Evolutionary conservation across 2,888 invertebrate genomes (phyloP), one percentile per base, ranked within the genome.

Genomic region (Melanostoma scalare): DNA sequence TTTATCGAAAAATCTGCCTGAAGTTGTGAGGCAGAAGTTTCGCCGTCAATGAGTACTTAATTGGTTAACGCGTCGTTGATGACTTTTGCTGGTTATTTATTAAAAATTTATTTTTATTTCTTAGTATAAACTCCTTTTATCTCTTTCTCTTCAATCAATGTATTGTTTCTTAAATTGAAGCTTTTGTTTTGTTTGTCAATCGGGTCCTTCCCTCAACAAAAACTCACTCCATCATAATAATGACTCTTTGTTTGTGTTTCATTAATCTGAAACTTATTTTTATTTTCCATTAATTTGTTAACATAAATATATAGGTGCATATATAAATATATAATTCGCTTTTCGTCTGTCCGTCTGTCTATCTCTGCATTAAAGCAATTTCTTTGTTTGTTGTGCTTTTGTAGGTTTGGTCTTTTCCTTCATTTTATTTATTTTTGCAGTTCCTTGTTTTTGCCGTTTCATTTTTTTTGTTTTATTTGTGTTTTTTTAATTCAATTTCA

Each of bases 401-500:
- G 75, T 72, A 61, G 79, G 56, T 85, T 20, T 79, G 46, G 67
- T 40, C 53, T 78, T 63, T 61, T 71, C 82, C 84, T 86, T 48
- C 71, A 60, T 77, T 46, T 61, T 68, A 44, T 52, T 38, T 68
- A 75, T 85, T 81, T 52, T 75, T 60, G 50, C 69, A 48, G 35
- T 68, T 81, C 52, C 50, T 58, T 56, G 58, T 76, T 69, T 31
- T 48, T 20, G 20, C 20, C 20, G 20, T 20, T 38, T 42, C 40
- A 30, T 52, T 40, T 63, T n/a, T 48, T 31, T 44, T 73, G 53
- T 38, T 60, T 58, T 60, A 68, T 75, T 71, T 69, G 79, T 52
- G 85, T 80, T 69, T 72, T 82, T 65, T 85, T 86, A 85, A 79
- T 85, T 73, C 71, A 85, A 86, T 85, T 86, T 85, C 79, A 77